Evolutionary conservation across 2,888 invertebrate genomes (phyloP).

Genomic region (Priocnemis perturbator): DNA sequence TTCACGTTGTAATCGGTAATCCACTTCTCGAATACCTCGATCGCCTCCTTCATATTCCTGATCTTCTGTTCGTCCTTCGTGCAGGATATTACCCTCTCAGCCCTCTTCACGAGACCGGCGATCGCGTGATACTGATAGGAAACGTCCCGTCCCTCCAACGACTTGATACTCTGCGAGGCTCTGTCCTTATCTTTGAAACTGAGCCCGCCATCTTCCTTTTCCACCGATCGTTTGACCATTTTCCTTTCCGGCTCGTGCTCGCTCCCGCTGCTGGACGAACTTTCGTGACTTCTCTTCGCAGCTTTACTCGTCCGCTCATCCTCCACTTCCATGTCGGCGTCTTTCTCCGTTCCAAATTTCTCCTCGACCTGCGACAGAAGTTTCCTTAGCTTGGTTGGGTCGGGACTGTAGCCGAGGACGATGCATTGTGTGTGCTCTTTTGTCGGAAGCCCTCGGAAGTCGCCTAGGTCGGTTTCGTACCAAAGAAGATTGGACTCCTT

Average conservation of each 20-base stretch:
- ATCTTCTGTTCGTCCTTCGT: conserved; percentile 87
- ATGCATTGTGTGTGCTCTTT: conserved; percentile 82
- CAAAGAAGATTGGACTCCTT: conserved; percentile 80
- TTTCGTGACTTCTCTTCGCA: conserved; percentile 44
- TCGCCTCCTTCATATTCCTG: conserved; percentile 84
- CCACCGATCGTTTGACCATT: conserved; percentile 62
- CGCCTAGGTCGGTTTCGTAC: conserved; percentile 75
- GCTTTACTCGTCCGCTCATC: conserved; percentile 26
- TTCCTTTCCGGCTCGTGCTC: conserved; percentile 57
- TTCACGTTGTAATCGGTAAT: conserved; percentile 84
- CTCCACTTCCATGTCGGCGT: conserved; percentile 34
- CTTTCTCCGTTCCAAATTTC: conserved; percentile 32
- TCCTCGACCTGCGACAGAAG: conserved; percentile 45
- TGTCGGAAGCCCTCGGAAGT: conserved; percentile 78
- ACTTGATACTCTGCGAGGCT: conserved; percentile 82
- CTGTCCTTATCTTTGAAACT: conserved; percentile 88
- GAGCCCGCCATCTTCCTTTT: conserved; percentile 77
- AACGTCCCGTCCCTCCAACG: conserved; percentile 84
- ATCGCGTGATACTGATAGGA: conserved; percentile 86
- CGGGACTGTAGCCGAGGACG: conserved; percentile 86
- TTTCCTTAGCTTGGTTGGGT: conserved; percentile 73
- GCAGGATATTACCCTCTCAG: conserved; percentile 83
- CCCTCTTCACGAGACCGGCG: conserved; percentile 83
- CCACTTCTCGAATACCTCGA: conserved; percentile 84
- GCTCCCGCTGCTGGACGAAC: conserved; percentile 39